A percentile compares a stretch with the other conserved stretches of the same genome.
These are phyloP conservation scores for Elaphurus davidianus DNA, from an alignment of 2,113 vertebrate species.

Conservation along the genomic window DNA sequence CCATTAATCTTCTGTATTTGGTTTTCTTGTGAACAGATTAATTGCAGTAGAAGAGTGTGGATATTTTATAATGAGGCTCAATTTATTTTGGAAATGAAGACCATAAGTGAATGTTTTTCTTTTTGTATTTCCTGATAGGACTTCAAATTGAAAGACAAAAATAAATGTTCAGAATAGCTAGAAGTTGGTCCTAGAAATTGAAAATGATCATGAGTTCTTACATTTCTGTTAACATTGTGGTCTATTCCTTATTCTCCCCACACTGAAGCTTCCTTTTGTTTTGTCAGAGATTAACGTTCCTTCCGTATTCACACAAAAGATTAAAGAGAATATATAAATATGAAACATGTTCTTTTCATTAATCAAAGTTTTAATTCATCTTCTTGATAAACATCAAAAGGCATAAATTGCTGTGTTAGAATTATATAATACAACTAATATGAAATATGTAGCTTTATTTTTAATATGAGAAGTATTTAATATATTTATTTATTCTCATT, in stretches of 20 bases:
- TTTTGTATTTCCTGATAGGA: constrained; percentile 38
- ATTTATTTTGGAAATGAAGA: constrained; percentile 57
- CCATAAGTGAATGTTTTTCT: constrained; percentile 28
- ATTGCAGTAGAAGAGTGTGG: constrained; percentile 21
- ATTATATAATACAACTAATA: constrained; percentile 13
- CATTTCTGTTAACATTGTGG: background rate
- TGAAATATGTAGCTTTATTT: constrained; percentile 37
- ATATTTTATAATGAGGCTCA: constrained; percentile 42
- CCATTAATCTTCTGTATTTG: constrained; percentile 5
- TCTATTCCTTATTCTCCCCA: background rate
- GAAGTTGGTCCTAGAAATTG: constrained; percentile 17
- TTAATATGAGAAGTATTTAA: constrained; percentile 36
- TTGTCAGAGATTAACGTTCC: constrained; percentile 56
- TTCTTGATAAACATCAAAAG: constrained; percentile 46
- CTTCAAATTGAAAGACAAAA: constrained; percentile 52
- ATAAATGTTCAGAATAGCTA: constrained; percentile 34
- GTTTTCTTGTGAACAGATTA: constrained; percentile 28
- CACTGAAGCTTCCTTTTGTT: background rate
- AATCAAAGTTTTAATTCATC: constrained; percentile 57
- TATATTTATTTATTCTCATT: background rate
- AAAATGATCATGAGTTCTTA: constrained; percentile 18
- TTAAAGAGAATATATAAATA: constrained; percentile 48
- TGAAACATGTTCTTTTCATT: constrained; percentile 52
- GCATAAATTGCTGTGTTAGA: constrained; percentile 30
- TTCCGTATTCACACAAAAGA: constrained; percentile 37